A percentile compares a stretch with the other conserved stretches of the same genome.
These are phyloP conservation scores for Drosophila picticornis DNA, from an alignment of 2,888 invertebrate species.

Conservation along the genomic window DNA sequence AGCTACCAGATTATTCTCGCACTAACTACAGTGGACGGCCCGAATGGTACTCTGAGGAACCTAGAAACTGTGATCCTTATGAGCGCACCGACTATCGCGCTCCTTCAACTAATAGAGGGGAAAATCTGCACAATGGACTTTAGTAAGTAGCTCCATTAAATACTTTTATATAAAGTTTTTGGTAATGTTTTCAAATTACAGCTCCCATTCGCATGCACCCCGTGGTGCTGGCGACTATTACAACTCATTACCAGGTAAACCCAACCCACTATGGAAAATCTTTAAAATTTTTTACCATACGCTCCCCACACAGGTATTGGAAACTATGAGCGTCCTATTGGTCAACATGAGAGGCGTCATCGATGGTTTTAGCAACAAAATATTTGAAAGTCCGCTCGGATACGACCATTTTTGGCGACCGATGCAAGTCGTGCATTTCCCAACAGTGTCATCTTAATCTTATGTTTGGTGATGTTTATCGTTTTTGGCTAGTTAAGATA, in stretches of 20 bases:
- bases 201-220: background rate
- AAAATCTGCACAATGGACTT: slow-evolving; percentile 6
- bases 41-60: slow-evolving; percentile 19
- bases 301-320: slow-evolving; percentile 1
- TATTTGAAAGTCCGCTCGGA: background rate
- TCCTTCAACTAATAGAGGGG: background rate
- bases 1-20: slow-evolving; percentile 1
- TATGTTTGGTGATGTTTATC: background rate
- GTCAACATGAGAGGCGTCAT: background rate
- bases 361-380: slow-evolving; percentile 15
- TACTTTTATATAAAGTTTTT: background rate
- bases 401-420: background rate
- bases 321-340: slow-evolving; percentile 1
- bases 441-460: background rate
- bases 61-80: slow-evolving; percentile 5
- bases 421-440: background rate
- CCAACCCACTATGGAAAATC: background rate
- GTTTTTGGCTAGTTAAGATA: background rate
- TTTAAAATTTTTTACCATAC: background rate
- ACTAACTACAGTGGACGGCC: background rate
- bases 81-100: background rate
- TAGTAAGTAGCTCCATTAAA: slow-evolving; percentile 1
- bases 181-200: background rate
- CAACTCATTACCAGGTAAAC: slow-evolving; percentile 18
- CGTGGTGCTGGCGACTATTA: slow-evolving; percentile 10